phyloP scores from a whole-genome alignment of 2,888 invertebrate species.

The Formica aserva region DNA sequence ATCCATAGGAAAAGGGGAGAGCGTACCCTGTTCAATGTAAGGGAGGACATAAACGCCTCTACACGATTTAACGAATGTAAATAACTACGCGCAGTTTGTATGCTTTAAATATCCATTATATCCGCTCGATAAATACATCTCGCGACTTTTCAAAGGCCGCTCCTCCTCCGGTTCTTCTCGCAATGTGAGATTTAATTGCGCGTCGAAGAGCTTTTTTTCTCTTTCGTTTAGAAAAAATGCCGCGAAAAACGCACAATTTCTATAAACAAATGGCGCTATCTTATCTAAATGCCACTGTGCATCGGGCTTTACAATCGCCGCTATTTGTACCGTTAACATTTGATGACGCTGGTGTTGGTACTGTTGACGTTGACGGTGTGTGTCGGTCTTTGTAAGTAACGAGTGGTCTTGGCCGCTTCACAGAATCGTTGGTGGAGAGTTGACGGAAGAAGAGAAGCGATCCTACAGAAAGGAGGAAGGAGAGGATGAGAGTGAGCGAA shows the following conservation, averaged over 20 bases:
- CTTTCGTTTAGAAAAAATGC: background rate
- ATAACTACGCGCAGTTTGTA: background rate
- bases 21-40: constrained; percentile 30
- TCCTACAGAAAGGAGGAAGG: constrained; percentile 38
- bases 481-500: constrained; percentile 16
- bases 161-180: background rate
- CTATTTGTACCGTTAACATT: constrained; percentile 48
- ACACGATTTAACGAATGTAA: constrained; percentile 24
- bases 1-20: background rate
- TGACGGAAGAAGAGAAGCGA: constrained; percentile 62
- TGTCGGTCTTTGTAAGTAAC: constrained; percentile 41
- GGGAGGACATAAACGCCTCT: background rate
- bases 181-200: background rate
- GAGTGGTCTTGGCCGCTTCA: constrained; percentile 52
- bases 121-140: background rate
- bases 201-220: background rate
- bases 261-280: constrained; percentile 37
- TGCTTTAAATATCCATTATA: background rate
- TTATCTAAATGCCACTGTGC: constrained; percentile 24
- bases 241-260: constrained; percentile 3
- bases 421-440: constrained; percentile 56
- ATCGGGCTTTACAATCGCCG: constrained; percentile 3
- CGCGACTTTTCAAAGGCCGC: background rate
- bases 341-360: constrained; percentile 46
- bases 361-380: constrained; percentile 24